These are phyloP conservation scores for Todus mexicanus DNA, from an alignment of 2,797 vertebrate genomes.

Conservation along the genomic window DNA sequence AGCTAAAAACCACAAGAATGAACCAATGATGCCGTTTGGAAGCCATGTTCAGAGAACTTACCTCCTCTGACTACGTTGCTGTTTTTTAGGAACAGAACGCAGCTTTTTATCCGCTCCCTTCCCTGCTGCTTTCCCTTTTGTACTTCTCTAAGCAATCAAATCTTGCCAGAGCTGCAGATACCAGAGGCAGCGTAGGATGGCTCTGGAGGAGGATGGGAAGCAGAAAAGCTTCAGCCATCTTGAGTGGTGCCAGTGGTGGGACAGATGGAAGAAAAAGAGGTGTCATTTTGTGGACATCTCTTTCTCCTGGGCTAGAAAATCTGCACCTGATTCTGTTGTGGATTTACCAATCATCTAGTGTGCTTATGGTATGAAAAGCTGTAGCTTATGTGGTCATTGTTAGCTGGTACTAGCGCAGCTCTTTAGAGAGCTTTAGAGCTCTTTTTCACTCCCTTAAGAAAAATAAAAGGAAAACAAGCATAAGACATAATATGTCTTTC, in stretches of 20 bases:
- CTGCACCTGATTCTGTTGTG: not conserved
- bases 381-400: not conserved
- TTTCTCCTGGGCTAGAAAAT: not conserved
- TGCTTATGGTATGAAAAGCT: not conserved
- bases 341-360: not conserved
- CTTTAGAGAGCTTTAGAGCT: too few species aligned
- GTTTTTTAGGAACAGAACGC: conserved; percentile 1
- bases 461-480: not conserved
- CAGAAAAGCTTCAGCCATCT: not conserved
- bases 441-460: not conserved
- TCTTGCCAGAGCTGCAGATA: not conserved
- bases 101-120: conserved; percentile 3
- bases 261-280: not conserved
- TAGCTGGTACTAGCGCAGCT: not conserved
- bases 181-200: not conserved
- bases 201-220: not conserved
- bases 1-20: conserved; percentile 53
- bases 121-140: not conserved
- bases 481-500: not conserved
- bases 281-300: not conserved
- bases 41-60: conserved; percentile 23
- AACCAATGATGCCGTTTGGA: conserved; percentile 39
- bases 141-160: not conserved
- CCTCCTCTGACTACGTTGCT: conserved; percentile 1
- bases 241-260: not conserved